Conservation (phyloP, 2,888 invertebrate species). For the Erannis defoliaria region DNA sequence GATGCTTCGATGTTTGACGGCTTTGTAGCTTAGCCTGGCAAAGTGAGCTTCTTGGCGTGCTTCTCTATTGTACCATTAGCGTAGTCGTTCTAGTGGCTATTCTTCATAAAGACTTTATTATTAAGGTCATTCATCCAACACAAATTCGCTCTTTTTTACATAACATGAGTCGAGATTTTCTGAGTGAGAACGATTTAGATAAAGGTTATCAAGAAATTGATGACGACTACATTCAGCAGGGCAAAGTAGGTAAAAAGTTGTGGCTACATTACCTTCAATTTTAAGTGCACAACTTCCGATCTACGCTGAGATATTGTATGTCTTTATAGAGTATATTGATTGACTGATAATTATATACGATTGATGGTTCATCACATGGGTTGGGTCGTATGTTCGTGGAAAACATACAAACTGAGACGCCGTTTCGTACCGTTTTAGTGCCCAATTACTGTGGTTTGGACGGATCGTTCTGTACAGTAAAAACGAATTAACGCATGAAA, state of each 20-base stretch:
- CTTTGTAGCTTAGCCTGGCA: slow-evolving; percentile 65
- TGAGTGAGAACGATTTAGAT: slow-evolving; percentile 61
- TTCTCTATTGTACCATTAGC: slow-evolving; percentile 65
- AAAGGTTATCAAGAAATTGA: slow-evolving; percentile 64
- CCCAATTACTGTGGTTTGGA: slow-evolving; percentile 69
- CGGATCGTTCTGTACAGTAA: slow-evolving; percentile 72
- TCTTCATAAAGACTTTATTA: slow-evolving; percentile 70
- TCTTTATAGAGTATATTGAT: slow-evolving; percentile 58
- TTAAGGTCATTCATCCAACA: slow-evolving; percentile 56
- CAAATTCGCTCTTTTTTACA: slow-evolving; percentile 59
- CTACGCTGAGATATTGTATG: slow-evolving; percentile 61
- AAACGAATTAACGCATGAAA: slow-evolving; percentile 67
- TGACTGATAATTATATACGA: slow-evolving; percentile 57
- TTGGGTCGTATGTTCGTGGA: slow-evolving; percentile 64
- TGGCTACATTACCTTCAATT: slow-evolving; percentile 65
- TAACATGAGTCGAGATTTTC: slow-evolving; percentile 63
- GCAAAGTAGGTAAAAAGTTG: slow-evolving; percentile 58
- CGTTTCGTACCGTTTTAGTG: slow-evolving; percentile 61
- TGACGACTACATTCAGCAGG: slow-evolving; percentile 58
- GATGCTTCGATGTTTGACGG: no score
- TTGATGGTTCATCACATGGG: slow-evolving; percentile 74
- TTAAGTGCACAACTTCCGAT: slow-evolving; percentile 59
- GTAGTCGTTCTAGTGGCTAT: slow-evolving; percentile 54
- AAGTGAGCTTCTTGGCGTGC: no score
- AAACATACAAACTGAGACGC: slow-evolving; percentile 66